These are phyloP conservation scores for Acrobasis suavella DNA, from an alignment of 2,888 invertebrate genomes.

Conservation along the genomic window DNA sequence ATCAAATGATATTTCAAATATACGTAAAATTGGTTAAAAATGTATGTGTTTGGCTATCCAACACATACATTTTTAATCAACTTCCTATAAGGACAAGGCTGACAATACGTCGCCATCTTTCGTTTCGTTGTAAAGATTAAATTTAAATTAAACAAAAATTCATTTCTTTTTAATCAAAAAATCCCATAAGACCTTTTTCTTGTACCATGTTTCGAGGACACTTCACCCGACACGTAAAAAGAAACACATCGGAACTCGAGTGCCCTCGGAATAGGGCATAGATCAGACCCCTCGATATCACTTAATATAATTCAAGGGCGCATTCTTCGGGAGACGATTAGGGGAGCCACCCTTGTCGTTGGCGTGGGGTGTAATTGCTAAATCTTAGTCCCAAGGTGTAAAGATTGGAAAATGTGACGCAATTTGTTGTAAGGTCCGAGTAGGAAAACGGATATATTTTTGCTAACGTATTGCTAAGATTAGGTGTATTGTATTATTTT, in stretches of 20 bases:
- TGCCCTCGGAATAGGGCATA: slow-evolving; percentile 26
- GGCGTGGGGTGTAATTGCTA: slow-evolving; percentile 14
- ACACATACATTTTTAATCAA: no score
- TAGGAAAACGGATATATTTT: no score
- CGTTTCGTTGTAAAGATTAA: not conserved
- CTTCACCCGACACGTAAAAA: slow-evolving; percentile 1
- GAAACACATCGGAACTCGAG: slow-evolving; percentile 15
- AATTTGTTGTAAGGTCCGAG: not conserved
- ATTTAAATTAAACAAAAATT: not conserved
- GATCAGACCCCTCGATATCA: slow-evolving; percentile 54
- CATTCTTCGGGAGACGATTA: slow-evolving; percentile 33
- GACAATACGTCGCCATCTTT: no score
- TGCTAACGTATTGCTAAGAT: no score
- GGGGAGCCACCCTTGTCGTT: slow-evolving; percentile 12
- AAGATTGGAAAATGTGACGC: slow-evolving; percentile 8
- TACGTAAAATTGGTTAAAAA: no score
- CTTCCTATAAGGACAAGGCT: no score
- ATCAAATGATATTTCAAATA: no score
- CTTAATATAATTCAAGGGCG: slow-evolving; percentile 59
- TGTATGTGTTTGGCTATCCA: no score
- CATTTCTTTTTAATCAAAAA: not conserved
- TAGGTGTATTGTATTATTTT: no score
- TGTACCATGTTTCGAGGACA: not conserved
- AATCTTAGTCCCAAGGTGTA: slow-evolving; percentile 13
- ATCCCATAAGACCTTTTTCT: not conserved